These are phyloP conservation scores for Macquaria ambigua DNA, from an alignment of 2,113 vertebrate species.

Conservation along the genomic window DNA sequence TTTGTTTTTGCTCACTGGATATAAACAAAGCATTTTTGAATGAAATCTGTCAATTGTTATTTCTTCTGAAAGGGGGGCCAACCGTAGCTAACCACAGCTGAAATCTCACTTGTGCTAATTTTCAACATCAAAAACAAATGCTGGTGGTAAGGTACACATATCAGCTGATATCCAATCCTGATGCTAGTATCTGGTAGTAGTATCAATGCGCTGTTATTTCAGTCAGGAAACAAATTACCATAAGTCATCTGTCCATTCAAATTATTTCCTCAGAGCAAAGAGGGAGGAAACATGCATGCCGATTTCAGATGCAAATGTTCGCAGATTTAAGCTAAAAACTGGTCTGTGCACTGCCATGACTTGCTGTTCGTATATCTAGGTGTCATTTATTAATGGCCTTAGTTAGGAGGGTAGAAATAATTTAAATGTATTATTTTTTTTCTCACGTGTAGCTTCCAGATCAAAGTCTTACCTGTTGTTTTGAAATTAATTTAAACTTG, in stretches of 20 bases:
- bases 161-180: conserved; percentile 3
- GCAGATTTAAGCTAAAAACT: conserved; percentile 60
- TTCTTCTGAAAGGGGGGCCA: conserved; percentile 7
- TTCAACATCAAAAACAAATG: conserved; percentile 28
- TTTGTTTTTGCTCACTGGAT: not conserved
- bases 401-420: conserved; percentile 52
- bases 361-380: conserved; percentile 52
- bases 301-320: conserved; percentile 53
- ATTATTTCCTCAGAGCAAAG: conserved; percentile 10
- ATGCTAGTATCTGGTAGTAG: conserved; percentile 18
- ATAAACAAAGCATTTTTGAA: not conserved
- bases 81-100: not conserved
- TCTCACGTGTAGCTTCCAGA: conserved; percentile 72
- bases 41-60: conserved; percentile 5
- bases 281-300: conserved; percentile 50
- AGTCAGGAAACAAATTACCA: conserved; percentile 24
- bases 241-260: not conserved
- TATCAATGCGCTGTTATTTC: conserved; percentile 5
- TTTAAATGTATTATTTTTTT: conserved; percentile 47
- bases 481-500: conserved; percentile 77
- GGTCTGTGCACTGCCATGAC: conserved; percentile 77
- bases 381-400: conserved; percentile 51
- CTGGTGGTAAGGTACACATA: conserved; percentile 18
- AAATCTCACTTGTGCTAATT: conserved; percentile 12
- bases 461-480: conserved; percentile 75